Conservation (phyloP, 2,113 vertebrate genomes). For the Anthoscopus minutus region DNA sequence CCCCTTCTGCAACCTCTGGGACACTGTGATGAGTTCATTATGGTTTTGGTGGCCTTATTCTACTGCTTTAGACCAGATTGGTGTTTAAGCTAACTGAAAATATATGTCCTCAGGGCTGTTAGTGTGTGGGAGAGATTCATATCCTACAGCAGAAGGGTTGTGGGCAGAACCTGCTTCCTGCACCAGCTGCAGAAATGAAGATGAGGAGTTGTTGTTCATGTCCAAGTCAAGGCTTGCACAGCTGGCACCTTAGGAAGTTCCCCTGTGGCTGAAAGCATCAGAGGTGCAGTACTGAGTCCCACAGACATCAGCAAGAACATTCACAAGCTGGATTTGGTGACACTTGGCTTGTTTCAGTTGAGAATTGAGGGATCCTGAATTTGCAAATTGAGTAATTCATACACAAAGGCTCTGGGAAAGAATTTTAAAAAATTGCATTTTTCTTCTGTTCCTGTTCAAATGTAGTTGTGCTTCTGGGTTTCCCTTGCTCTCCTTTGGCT, state of each 20-base stretch:
- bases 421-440: accelerated
- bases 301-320: background rate
- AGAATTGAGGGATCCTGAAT: background rate
- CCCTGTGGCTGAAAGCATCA: background rate
- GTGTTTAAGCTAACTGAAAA: background rate
- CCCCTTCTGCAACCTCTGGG: background rate
- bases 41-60: background rate
- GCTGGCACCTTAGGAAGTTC: background rate
- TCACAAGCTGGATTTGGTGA: background rate
- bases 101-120: background rate
- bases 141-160: background rate
- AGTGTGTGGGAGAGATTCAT: background rate
- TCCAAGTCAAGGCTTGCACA: background rate
- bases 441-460: background rate
- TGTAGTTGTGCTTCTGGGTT: background rate
- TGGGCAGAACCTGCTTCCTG: background rate
- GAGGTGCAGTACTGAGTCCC: background rate
- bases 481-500: background rate
- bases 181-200: background rate
- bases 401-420: background rate
- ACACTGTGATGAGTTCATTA: background rate
- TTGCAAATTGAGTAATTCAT: background rate
- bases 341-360: background rate
- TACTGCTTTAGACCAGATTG: background rate
- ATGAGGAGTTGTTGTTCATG: background rate